Evolutionary conservation across 2,888 invertebrate species (phyloP), one percentile per base, ranked within the genome.

Genomic region (Thereva nobilitata): DNA sequence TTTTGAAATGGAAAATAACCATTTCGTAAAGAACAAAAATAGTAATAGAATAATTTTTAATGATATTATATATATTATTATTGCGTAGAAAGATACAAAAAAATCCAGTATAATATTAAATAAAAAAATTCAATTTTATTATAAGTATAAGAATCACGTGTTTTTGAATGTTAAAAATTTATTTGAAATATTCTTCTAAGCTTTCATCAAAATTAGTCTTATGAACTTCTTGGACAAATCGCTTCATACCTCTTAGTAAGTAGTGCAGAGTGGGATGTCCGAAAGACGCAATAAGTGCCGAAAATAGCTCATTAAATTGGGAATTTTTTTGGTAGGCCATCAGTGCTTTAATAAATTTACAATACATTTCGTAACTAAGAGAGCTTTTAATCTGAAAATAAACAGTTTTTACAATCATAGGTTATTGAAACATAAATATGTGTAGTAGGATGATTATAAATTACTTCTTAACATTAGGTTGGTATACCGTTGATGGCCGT

Each of bases 191-290:
- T 23, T 23, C 23, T 23, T 23, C 23, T 23, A 23, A 23, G 23
- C 23, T 23, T 23, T 50, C 6, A 49, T 61, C 61, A 34, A 61
- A 61, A 50, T 38, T 41, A 6, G 38, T 9, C 40, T 61, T 61
- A 42, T 61, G 61, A 5, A 23, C 34, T 12, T 61, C 50, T 9
- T 50, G 49, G n/a, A 61, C 50, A 50, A 61, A 61, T 9, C 61
- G 37, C 12, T 50, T 38, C 61, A 61, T 49, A 4, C 61, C 61
- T 50, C 50, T 12, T 4, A 61, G 50, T 4, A 61, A 40, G 10
- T 61, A 61, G 23, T 61, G 49, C 5, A 61, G n/a, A 38, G 50
- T 23, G 2, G 50, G 49, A 50, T 40, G 12, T 9, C 50, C 50
- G 8, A 61, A 61, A 9, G 42, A 40, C 5, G 50, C 5, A 2